phyloP scores from a whole-genome alignment of 2,888 invertebrate species.

The Phortica magna region DNA sequence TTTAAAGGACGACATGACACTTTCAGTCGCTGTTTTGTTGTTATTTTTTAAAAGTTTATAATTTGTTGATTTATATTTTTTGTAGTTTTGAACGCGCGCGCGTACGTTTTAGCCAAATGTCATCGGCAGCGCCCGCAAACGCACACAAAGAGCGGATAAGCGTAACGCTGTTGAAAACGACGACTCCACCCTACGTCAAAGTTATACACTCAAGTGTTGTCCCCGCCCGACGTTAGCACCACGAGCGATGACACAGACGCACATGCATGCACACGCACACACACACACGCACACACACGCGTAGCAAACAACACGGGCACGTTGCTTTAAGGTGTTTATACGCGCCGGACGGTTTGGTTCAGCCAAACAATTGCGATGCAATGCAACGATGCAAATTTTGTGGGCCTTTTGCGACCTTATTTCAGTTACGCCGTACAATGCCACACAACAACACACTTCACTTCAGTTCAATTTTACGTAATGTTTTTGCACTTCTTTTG shows the following conservation, averaged over 20 bases:
- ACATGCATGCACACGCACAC: conserved; percentile 1
- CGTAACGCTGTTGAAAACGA: not conserved
- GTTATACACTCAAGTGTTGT: not conserved
- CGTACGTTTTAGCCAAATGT: no score
- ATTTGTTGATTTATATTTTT: not conserved
- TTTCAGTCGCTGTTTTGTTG: conserved; percentile 29
- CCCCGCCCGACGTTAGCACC: no score
- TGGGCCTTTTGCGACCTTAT: no score
- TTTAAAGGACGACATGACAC: conserved; percentile 73
- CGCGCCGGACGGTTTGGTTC: no score
- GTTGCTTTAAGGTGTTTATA: no score
- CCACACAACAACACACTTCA: not conserved
- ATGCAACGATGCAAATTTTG: no score
- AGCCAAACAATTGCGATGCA: no score
- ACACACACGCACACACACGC: not conserved
- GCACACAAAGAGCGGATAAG: not conserved
- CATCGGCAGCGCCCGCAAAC: not conserved
- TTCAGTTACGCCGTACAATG: not conserved
- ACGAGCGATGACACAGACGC: not conserved
- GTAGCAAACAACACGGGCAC: not conserved
- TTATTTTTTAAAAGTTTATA: conserved; percentile 31
- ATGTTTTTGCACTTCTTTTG: not conserved
- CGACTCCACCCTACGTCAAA: conserved; percentile 3
- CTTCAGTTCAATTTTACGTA: conserved; percentile 37
- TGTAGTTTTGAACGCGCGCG: no score